Percentiles rank a stretch among this genome's conserved stretches.
These are phyloP conservation scores for Lerista edwardsae DNA, from an alignment of 2,797 vertebrate species.

Conservation along the genomic window DNA sequence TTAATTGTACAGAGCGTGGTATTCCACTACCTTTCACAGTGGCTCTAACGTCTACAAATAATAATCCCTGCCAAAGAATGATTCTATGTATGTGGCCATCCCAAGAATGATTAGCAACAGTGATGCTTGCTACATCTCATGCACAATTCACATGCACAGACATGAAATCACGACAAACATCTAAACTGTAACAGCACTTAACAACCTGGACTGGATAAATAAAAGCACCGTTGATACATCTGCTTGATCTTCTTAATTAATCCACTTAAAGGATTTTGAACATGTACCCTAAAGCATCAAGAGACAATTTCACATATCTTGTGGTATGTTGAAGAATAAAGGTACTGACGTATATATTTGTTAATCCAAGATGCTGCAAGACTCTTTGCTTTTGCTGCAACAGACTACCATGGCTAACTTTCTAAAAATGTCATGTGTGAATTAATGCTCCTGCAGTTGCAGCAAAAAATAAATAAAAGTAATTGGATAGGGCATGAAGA, in stretches of 20 bases:
- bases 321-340: too few relatives aligned
- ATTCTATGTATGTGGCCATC: background rate
- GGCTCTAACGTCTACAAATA: background rate
- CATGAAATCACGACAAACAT: background rate
- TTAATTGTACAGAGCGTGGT: background rate
- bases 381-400: too few relatives aligned
- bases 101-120: background rate
- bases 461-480: background rate
- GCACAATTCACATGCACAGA: background rate
- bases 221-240: background rate
- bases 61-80: background rate
- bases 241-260: too few relatives aligned
- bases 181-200: background rate
- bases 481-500: background rate
- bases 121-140: background rate
- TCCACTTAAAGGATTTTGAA: too few relatives aligned
- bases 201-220: background rate
- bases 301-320: too few relatives aligned
- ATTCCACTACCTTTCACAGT: background rate
- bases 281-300: too few relatives aligned
- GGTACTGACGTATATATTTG: too few relatives aligned
- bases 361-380: too few relatives aligned
- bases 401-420: too few relatives aligned
- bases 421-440: background rate
- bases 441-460: background rate